Evolutionary conservation across 2,113 vertebrate genomes (phyloP).

Genomic region (Pipra filicauda): DNA sequence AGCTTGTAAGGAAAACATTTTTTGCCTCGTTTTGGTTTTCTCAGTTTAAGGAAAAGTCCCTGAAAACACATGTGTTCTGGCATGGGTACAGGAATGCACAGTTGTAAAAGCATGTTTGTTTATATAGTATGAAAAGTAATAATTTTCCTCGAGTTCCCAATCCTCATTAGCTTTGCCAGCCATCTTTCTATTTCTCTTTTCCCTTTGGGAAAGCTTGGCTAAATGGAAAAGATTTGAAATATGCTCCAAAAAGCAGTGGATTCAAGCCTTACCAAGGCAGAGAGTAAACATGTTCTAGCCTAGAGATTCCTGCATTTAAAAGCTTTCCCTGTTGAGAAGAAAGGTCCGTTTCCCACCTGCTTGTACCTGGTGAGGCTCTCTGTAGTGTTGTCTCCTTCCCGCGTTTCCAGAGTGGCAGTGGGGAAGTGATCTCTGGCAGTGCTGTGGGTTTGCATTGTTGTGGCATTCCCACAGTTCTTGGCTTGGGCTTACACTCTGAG

Average conservation of each 20-base stretch:
- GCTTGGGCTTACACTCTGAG: not conserved
- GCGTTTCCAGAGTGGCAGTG: not conserved
- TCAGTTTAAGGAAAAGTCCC: not conserved
- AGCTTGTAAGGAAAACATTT: not conserved
- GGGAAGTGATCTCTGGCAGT: not conserved
- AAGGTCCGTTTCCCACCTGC: not conserved
- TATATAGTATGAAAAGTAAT: not conserved
- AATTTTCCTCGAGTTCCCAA: not conserved
- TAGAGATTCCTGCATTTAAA: not conserved
- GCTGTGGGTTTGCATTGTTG: not conserved
- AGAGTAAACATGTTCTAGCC: not conserved
- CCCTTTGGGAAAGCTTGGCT: not conserved
- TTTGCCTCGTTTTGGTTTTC: not conserved
- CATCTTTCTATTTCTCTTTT: not conserved
- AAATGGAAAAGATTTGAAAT: not conserved
- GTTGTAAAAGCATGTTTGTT: not conserved
- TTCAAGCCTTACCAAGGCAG: not conserved
- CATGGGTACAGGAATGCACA: not conserved
- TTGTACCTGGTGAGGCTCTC: not conserved
- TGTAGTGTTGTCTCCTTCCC: not conserved
- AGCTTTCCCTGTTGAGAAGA: not conserved
- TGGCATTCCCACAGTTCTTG: not conserved
- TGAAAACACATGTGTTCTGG: not conserved
- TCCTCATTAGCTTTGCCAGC: not conserved
- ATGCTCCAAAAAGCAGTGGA: not conserved